These are phyloP conservation scores for Leptarthrus brevirostris DNA, from an alignment of 2,888 invertebrate genomes.

Conservation along the genomic window DNA sequence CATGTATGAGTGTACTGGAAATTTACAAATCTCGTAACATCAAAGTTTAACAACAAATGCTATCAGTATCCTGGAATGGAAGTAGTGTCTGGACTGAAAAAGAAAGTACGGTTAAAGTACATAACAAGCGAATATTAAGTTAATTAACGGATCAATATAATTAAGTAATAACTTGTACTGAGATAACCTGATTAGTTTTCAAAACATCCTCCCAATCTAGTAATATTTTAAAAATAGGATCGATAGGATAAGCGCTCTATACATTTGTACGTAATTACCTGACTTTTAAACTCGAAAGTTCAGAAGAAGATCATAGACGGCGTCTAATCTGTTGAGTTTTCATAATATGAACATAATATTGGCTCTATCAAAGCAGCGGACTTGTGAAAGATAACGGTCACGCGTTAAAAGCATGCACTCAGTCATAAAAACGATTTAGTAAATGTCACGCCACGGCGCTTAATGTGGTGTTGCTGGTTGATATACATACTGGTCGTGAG, in stretches of 20 bases:
- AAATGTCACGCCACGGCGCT: constrained; percentile 35
- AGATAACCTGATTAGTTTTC: no score
- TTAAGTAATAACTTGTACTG: no score
- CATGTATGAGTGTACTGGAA: no score
- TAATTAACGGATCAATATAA: no score
- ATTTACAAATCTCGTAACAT: not conserved
- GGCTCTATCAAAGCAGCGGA: constrained; percentile 25
- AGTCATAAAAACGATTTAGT: constrained; percentile 33
- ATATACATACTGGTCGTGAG: not conserved
- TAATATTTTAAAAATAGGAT: not conserved
- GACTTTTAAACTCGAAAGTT: constrained; percentile 19
- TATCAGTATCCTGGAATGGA: not conserved
- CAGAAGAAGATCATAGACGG: constrained; percentile 21
- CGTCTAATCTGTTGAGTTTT: constrained; percentile 23
- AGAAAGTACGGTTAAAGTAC: not conserved
- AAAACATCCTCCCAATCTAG: no score
- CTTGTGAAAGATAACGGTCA: constrained; percentile 30
- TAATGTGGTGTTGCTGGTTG: constrained; percentile 34
- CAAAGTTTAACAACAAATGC: not conserved
- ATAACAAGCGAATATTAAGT: not conserved
- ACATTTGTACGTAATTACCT: constrained; percentile 5
- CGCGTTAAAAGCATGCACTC: constrained; percentile 26
- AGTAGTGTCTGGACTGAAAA: not conserved
- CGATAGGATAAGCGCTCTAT: not conserved
- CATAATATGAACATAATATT: constrained; percentile 40